phyloP scores from a whole-genome alignment of 2,888 invertebrate species.

The Dendrolimus pini region DNA sequence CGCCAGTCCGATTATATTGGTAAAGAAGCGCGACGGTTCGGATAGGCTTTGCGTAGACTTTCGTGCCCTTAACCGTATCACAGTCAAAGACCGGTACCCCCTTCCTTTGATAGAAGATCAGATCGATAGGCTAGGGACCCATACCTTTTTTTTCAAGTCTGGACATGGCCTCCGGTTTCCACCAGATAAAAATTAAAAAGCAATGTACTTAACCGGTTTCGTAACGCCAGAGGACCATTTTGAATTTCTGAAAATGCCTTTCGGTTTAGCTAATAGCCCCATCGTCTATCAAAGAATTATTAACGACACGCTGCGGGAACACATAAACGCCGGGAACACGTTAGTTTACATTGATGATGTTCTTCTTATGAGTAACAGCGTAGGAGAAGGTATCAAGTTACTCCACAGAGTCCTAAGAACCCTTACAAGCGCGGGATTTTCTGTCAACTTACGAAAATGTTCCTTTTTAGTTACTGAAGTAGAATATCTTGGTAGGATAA shows the following conservation, averaged over 20 bases:
- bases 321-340: constrained; percentile 5
- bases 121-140: constrained; percentile 13
- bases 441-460: constrained; percentile 15
- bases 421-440: constrained; percentile 15
- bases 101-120: constrained; percentile 17
- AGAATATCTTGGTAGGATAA: constrained; percentile 18
- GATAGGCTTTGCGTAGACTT: constrained; percentile 19
- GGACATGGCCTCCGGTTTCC: constrained; percentile 16
- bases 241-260: constrained; percentile 13
- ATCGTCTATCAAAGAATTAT: constrained; percentile 14
- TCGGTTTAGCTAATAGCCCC: constrained; percentile 9
- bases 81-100: constrained; percentile 19
- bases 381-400: constrained; percentile 2
- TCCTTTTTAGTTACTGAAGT: constrained; percentile 12
- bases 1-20: constrained; percentile 12
- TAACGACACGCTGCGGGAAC: constrained; percentile 5
- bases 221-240: constrained; percentile 2
- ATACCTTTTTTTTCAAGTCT: constrained; percentile 15
- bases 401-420: neutral
- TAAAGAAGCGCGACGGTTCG: constrained; percentile 16
- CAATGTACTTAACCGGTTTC: constrained; percentile 11
- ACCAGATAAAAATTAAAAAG: constrained; percentile 11
- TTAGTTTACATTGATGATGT: constrained; percentile 12
- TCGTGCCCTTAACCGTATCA: constrained; percentile 15
- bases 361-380: neutral